phyloP scores from a whole-genome alignment of 1,140 invertebrate species.

The Sitophilus oryzae region DNA sequence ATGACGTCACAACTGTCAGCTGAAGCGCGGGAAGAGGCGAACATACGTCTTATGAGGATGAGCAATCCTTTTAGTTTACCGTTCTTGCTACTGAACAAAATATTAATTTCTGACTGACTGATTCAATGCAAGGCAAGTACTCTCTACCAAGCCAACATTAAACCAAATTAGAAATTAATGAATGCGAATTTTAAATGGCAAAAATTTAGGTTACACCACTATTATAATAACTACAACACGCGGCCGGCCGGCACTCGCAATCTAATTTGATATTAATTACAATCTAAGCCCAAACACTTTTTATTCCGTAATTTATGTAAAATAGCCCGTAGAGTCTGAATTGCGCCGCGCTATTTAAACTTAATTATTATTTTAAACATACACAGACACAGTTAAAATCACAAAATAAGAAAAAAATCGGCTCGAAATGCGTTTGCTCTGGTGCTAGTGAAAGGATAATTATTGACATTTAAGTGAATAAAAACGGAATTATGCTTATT shows the following conservation, averaged over 20 bases:
- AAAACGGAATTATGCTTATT: slow-evolving; percentile 5
- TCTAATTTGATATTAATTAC: slow-evolving; percentile 19
- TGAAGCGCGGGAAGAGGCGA: no score
- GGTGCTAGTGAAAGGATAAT: slow-evolving; percentile 5
- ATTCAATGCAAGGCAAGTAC: not conserved
- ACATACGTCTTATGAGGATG: no score
- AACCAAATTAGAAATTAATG: slow-evolving; percentile 12
- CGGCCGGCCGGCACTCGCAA: slow-evolving; percentile 7
- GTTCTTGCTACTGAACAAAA: no score
- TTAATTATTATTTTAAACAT: slow-evolving; percentile 8
- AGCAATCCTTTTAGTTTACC: no score
- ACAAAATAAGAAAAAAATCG: not conserved
- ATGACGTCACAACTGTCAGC: no score
- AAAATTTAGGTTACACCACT: slow-evolving; percentile 13
- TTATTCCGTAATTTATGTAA: slow-evolving; percentile 15
- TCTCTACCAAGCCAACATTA: not conserved
- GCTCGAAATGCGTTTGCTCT: no score
- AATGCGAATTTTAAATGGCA: slow-evolving; percentile 10
- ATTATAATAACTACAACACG: no score
- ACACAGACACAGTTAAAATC: slow-evolving; percentile 1
- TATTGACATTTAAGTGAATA: slow-evolving; percentile 7
- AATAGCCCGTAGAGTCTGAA: slow-evolving; percentile 3
- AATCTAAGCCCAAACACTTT: not conserved
- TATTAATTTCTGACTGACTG: no score
- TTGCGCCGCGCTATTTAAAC: slow-evolving; percentile 2